These are phyloP conservation scores for Aselliscus stoliczkanus DNA, from an alignment of 2,797 vertebrate species.

Conservation along the genomic window DNA sequence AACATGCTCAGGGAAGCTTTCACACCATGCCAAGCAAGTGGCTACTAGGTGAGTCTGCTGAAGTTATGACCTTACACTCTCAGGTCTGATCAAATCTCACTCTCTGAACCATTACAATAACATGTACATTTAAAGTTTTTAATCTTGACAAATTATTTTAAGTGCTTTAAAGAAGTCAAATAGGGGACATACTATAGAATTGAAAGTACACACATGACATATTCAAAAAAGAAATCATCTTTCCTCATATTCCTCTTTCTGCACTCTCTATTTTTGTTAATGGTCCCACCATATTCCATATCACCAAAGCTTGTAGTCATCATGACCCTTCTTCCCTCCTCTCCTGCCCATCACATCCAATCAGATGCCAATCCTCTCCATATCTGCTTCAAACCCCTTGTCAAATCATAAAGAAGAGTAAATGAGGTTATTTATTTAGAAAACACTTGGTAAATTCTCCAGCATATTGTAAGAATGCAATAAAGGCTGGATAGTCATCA, in stretches of 20 bases:
- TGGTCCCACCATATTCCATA: neutral
- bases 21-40: neutral
- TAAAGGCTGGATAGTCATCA: neutral
- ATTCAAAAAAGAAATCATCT: neutral
- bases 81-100: neutral
- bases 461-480: neutral
- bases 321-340: neutral
- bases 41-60: neutral
- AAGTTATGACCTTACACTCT: neutral
- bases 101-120: neutral
- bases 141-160: conserved; percentile 10
- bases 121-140: neutral
- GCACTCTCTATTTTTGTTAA: neutral
- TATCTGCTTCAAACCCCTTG: neutral
- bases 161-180: conserved; percentile 24
- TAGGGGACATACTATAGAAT: neutral
- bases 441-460: neutral
- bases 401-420: neutral
- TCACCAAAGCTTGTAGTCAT: neutral
- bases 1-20: neutral
- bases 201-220: neutral
- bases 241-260: neutral
- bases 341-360: neutral
- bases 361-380: neutral
- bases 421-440: neutral